These are phyloP conservation scores for Agrypnus murinus DNA, from an alignment of 2,888 invertebrate species.

Conservation along the genomic window DNA sequence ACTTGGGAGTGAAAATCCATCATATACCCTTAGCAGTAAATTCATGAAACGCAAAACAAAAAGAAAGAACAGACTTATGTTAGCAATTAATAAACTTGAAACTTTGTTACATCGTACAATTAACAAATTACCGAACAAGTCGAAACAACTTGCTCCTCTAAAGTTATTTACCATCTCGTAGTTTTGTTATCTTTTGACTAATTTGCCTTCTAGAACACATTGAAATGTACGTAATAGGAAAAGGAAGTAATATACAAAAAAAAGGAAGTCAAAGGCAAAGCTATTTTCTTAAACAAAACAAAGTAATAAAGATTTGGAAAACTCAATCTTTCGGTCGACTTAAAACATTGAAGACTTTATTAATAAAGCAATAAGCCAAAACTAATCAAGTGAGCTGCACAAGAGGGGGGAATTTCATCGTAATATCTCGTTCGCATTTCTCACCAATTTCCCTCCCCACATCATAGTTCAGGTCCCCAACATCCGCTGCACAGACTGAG, in stretches of 20 bases:
- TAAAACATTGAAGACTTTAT: conserved; percentile 18
- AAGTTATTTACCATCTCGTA: conserved; percentile 8
- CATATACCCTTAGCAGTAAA: conserved; percentile 24
- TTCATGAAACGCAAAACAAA: conserved; percentile 22
- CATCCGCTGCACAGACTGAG: conserved; percentile 50
- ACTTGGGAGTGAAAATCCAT: conserved; percentile 22
- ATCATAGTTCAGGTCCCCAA: conserved; percentile 33
- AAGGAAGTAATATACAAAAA: no score
- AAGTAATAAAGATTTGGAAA: neutral
- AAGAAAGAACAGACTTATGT: conserved; percentile 32
- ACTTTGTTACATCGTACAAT: conserved; percentile 38
- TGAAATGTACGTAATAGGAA: neutral
- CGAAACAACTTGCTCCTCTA: conserved; percentile 24
- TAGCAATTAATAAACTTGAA: conserved; percentile 46
- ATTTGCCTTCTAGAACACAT: conserved; percentile 22
- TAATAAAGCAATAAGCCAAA: conserved; percentile 37
- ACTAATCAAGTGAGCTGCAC: conserved; percentile 33
- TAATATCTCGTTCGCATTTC: conserved; percentile 14
- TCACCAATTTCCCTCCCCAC: conserved; percentile 22
- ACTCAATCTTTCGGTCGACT: neutral
- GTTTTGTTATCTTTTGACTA: conserved; percentile 31
- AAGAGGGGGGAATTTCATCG: neutral
- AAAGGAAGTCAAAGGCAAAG: no score
- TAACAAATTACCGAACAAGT: conserved; percentile 47
- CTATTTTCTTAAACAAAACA: no score